Percentiles rank a stretch among this genome's conserved stretches.
phyloP scores from a whole-genome alignment of 2,797 vertebrate species.

The Eutrigla gurnardus region DNA sequence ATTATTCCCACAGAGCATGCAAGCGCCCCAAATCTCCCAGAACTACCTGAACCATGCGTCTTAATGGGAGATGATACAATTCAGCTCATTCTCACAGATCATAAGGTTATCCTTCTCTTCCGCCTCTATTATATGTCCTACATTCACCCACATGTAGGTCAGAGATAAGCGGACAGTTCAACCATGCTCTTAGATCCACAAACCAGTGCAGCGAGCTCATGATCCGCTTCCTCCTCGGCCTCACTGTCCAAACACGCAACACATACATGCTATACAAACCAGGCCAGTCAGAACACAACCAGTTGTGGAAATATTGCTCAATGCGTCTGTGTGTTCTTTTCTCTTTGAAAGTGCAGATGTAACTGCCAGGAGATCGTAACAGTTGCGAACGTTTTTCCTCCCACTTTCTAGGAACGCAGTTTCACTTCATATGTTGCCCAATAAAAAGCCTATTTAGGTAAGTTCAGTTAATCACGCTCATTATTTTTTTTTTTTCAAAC shows the following conservation, averaged over 20 bases:
- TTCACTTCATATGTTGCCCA: conserved; percentile 46
- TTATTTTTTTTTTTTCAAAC: conserved; percentile 16
- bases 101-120: conserved; percentile 44
- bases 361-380: conserved; percentile 41
- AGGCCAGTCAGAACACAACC: conserved; percentile 50
- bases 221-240: conserved; percentile 55
- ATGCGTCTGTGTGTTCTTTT: conserved; percentile 37
- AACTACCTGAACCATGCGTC: not conserved
- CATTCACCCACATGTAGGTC: conserved; percentile 59
- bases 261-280: conserved; percentile 43
- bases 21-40: not conserved
- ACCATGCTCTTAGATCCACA: conserved; percentile 57
- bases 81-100: conserved; percentile 45
- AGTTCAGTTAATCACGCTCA: not conserved
- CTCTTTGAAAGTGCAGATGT: conserved; percentile 55
- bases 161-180: conserved; percentile 60
- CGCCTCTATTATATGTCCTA: conserved; percentile 41
- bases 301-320: conserved; percentile 71
- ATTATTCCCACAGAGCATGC: not conserved
- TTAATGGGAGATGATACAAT: conserved; percentile 25
- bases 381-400: conserved; percentile 64
- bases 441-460: conserved; percentile 17
- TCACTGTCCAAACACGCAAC: conserved; percentile 58
- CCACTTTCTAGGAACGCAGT: conserved; percentile 55
- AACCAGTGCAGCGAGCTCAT: conserved; percentile 55